Percentiles rank a stretch among this genome's conserved stretches.
Evolutionary conservation across 2,113 vertebrate species (phyloP).

Genomic region (Stictonetta naevosa): DNA sequence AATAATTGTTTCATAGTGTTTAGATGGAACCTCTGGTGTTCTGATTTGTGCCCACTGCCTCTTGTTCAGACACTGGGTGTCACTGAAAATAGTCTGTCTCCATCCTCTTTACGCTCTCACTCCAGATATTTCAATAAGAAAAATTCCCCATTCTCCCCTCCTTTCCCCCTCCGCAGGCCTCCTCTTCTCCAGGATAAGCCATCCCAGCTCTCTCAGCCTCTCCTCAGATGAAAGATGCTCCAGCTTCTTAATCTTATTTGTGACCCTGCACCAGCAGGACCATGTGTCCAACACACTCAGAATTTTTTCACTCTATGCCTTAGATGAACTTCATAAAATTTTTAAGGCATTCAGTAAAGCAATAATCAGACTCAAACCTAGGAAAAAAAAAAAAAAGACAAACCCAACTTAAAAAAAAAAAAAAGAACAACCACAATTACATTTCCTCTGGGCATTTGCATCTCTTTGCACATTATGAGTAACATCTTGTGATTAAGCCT

Average conservation of each 20-base stretch:
- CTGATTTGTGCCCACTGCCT: neutral
- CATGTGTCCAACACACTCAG: neutral
- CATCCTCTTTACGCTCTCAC: neutral
- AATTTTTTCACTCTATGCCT: neutral
- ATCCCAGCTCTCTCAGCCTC: neutral
- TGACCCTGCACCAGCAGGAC: neutral
- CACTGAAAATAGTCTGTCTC: neutral
- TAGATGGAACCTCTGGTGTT: neutral
- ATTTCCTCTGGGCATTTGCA: slow-evolving; percentile 5
- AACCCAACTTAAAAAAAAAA: neutral
- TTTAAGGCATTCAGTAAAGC: neutral
- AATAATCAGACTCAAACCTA: neutral
- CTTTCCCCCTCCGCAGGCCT: neutral
- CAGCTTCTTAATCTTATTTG: neutral
- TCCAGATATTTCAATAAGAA: neutral
- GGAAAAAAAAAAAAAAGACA: neutral
- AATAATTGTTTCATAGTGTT: neutral
- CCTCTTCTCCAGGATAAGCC: neutral
- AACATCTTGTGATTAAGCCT: neutral
- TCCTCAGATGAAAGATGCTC: neutral
- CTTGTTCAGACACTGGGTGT: neutral
- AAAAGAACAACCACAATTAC: neutral
- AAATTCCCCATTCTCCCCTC: too few species aligned
- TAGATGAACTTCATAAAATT: neutral
- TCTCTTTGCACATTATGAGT: neutral